phyloP scores from a whole-genome alignment of 2,113 vertebrate species.

The Phoenicopterus ruber region DNA sequence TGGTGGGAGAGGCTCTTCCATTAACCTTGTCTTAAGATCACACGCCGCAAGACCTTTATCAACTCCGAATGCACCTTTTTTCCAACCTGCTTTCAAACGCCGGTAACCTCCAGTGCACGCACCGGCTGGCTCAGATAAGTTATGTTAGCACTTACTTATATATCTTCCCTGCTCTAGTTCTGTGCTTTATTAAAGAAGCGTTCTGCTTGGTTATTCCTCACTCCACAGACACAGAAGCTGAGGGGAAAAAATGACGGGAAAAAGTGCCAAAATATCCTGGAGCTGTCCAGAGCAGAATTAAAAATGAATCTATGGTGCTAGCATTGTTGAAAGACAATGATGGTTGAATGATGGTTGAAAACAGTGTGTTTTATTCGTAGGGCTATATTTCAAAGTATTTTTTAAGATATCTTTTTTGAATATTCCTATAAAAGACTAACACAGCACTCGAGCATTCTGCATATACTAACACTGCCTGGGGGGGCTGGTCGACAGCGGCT shows the following conservation, averaged over 20 bases:
- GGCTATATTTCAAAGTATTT: neutral
- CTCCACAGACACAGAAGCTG: neutral
- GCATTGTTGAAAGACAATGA: neutral
- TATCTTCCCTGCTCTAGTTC: neutral
- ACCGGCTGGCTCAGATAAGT: neutral
- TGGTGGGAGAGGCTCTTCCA: neutral
- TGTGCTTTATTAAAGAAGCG: neutral
- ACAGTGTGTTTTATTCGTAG: neutral
- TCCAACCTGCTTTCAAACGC: neutral
- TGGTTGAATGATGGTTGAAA: no score
- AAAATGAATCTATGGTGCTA: neutral
- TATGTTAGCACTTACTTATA: neutral
- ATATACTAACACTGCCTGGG: no score
- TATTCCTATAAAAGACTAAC: neutral
- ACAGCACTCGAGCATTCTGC: neutral
- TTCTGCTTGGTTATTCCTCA: neutral
- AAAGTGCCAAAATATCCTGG: neutral
- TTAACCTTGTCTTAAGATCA: neutral
- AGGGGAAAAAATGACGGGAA: neutral
- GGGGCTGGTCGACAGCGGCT: no score
- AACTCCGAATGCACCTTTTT: neutral
- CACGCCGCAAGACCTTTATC: neutral
- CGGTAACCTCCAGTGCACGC: neutral
- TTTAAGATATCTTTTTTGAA: neutral
- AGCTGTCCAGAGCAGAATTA: slow-evolving; percentile 1